phyloP scores from a whole-genome alignment of 2,113 vertebrate species.

The Genyomyrus donnyi region DNA sequence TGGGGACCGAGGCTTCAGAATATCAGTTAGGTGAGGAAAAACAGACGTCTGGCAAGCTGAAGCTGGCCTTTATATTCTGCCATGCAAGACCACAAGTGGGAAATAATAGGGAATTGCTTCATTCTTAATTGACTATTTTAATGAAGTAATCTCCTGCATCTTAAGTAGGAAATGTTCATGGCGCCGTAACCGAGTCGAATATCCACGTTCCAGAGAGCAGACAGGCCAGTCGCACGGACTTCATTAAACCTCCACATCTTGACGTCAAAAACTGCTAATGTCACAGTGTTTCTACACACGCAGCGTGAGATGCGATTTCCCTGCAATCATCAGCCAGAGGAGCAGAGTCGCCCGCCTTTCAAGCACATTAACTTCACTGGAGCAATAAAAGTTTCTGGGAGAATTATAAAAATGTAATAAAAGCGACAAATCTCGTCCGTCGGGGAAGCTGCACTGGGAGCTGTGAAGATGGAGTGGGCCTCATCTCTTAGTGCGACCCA shows the following conservation, averaged over 20 bases:
- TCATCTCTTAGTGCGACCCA: not conserved
- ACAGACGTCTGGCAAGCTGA: not conserved
- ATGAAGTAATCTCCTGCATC: not conserved
- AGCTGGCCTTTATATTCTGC: not conserved
- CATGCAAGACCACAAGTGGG: not conserved
- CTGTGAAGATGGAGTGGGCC: too few species aligned
- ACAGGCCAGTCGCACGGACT: not conserved
- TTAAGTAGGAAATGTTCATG: not conserved
- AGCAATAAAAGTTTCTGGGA: not conserved
- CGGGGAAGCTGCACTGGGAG: not conserved
- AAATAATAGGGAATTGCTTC: not conserved
- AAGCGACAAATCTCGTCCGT: not conserved
- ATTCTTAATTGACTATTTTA: slow-evolving; percentile 6
- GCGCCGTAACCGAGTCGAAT: not conserved
- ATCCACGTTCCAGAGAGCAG: not conserved
- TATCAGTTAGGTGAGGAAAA: not conserved
- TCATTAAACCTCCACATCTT: not conserved
- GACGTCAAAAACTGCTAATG: not conserved
- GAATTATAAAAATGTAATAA: not conserved
- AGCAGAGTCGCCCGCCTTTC: not conserved
- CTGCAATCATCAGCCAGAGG: not conserved
- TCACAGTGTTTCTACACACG: not conserved
- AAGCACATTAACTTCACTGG: not conserved
- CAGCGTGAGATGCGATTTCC: not conserved
- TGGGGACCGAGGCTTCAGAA: not conserved